phyloP scores from a whole-genome alignment of 2,888 invertebrate genomes.

The Tinea semifulvella region DNA sequence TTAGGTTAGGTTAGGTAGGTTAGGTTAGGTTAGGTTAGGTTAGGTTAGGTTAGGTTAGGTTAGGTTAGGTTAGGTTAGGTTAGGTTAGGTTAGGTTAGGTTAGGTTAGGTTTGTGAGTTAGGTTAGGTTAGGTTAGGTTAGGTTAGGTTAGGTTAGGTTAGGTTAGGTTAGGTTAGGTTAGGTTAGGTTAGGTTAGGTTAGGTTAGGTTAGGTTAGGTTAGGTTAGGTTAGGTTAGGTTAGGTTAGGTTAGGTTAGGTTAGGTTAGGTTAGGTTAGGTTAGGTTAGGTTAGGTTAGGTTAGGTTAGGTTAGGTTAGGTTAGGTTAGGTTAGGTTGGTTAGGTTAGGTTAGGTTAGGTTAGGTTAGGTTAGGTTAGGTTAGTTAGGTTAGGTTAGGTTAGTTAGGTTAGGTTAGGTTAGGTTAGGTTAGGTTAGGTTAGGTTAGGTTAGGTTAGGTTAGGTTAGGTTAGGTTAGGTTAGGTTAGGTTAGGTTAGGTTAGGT shows the following conservation, averaged over 20 bases:
- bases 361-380: constrained; percentile 14
- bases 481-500: constrained; percentile 12
- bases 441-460: constrained; percentile 16
- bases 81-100: constrained; percentile 9
- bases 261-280: constrained; percentile 14
- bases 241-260: constrained; percentile 14
- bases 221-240: constrained; percentile 12
- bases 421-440: constrained; percentile 16
- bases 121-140: constrained; percentile 17
- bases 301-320: constrained; percentile 14
- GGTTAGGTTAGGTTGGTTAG: too few relatives aligned
- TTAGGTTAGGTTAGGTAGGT: too few relatives aligned
- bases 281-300: constrained; percentile 16
- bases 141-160: constrained; percentile 18
- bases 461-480: constrained; percentile 14
- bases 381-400: constrained; percentile 16
- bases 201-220: constrained; percentile 14
- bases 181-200: constrained; percentile 13
- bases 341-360: constrained; percentile 9
- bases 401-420: constrained; percentile 16
- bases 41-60: constrained; percentile 14
- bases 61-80: constrained; percentile 8
- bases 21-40: constrained; percentile 14
- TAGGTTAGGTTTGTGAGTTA: constrained; percentile 11
- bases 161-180: constrained; percentile 16